These are phyloP conservation scores for Formicarius rufipectus DNA, from an alignment of 2,113 vertebrate species.

Conservation along the genomic window DNA sequence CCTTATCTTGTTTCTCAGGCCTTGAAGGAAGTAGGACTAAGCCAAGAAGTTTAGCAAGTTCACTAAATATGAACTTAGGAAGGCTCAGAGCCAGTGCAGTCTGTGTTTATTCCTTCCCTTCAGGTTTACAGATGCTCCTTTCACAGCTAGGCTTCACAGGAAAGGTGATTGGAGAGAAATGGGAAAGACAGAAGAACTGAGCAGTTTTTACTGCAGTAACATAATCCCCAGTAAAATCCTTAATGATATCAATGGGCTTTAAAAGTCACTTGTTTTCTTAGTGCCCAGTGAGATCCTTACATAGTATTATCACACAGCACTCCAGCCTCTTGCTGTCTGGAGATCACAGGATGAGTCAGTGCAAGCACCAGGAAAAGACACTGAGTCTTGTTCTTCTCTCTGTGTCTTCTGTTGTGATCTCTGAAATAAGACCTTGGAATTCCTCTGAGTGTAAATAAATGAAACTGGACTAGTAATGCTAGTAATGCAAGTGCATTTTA, in stretches of 20 bases:
- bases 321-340: neutral
- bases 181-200: neutral
- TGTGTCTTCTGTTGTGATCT: neutral
- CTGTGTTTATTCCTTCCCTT: neutral
- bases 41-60: neutral
- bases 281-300: neutral
- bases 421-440: neutral
- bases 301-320: neutral
- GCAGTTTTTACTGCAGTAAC: neutral
- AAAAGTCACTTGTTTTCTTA: neutral
- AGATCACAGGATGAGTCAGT: neutral
- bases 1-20: neutral
- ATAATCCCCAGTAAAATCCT: constrained; percentile 5
- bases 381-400: neutral
- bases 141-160: neutral
- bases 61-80: neutral
- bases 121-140: neutral
- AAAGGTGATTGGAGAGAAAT: neutral
- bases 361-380: neutral
- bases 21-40: neutral
- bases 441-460: neutral
- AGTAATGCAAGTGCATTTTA: neutral
- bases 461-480: neutral
- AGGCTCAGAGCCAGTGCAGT: neutral
- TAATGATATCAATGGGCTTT: neutral